Evolutionary conservation across 2,113 vertebrate genomes (phyloP).

Genomic region (Porphyrio hochstetteri): DNA sequence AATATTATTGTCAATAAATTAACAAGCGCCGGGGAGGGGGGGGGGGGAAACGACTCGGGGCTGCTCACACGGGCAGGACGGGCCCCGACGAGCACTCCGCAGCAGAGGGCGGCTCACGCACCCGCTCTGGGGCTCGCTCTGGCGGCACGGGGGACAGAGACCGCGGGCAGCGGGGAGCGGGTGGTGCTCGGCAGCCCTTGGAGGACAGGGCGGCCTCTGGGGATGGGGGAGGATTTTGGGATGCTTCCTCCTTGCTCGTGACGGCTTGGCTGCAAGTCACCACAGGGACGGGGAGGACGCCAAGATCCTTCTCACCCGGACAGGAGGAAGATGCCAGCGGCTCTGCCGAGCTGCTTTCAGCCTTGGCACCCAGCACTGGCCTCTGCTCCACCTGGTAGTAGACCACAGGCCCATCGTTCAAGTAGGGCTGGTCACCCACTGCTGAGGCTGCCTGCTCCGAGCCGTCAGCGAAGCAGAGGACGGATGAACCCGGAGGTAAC

Average conservation of each 20-base stretch:
- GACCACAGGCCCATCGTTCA: constrained; percentile 82
- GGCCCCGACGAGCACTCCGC: constrained; percentile 38
- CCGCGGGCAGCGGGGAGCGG: neutral
- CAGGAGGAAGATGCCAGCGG: neutral
- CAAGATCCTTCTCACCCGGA: constrained; percentile 60
- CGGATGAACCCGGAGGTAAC: constrained; percentile 83
- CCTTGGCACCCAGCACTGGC: constrained; percentile 61
- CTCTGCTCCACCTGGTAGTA: constrained; percentile 85
- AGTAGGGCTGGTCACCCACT: constrained; percentile 73
- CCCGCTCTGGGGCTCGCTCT: neutral
- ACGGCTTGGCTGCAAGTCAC: constrained; percentile 58
- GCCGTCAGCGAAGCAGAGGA: constrained; percentile 87
- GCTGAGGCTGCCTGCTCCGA: constrained; percentile 57
- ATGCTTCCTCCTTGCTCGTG: constrained; percentile 12
- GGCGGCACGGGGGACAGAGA: neutral
- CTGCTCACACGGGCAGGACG: constrained; percentile 52
- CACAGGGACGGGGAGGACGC: constrained; percentile 48
- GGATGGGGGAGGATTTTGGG: neutral
- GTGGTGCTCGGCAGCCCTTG: neutral
- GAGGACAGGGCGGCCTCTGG: neutral
- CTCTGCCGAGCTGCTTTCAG: neutral
- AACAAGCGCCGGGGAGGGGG: neutral
- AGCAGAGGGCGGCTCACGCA: neutral
- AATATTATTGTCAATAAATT: constrained; percentile 74
- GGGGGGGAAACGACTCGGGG: neutral